phyloP scores from a whole-genome alignment of 2,113 vertebrate species.

The Corvus hawaiiensis region DNA sequence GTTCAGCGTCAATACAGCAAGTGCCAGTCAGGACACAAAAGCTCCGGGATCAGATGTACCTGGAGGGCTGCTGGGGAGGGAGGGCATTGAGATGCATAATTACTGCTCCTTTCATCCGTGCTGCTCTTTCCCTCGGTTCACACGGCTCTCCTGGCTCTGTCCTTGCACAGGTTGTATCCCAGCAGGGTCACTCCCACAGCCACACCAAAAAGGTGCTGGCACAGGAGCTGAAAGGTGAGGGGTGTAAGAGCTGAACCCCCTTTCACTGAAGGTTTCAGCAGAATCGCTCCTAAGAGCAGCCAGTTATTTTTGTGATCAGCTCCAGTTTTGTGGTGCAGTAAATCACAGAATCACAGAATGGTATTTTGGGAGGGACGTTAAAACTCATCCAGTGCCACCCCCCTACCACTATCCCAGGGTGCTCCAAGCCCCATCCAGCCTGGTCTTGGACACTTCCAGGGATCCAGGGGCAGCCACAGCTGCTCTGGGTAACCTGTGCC shows the following conservation, averaged over 20 bases:
- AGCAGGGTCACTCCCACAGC: background rate
- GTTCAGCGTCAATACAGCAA: slow-evolving; percentile 48
- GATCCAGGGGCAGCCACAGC: background rate
- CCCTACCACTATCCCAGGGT: accelerated
- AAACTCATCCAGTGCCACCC: background rate
- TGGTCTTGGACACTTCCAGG: background rate
- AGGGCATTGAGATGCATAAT: slow-evolving; percentile 23
- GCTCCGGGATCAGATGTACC: background rate
- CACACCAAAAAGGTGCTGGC: background rate
- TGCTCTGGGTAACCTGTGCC: background rate
- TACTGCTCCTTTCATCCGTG: slow-evolving; percentile 3
- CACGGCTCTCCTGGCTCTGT: background rate
- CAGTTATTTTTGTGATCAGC: background rate
- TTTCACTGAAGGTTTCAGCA: background rate
- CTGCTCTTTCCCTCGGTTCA: background rate
- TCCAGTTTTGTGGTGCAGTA: background rate
- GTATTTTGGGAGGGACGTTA: background rate
- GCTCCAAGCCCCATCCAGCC: accelerated
- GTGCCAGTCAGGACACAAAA: slow-evolving; percentile 46
- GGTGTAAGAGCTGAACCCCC: background rate
- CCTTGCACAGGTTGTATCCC: background rate
- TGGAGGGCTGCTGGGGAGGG: background rate
- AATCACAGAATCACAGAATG: background rate
- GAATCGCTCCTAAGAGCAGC: background rate
- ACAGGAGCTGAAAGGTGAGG: background rate